phyloP scores from a whole-genome alignment of 2,113 vertebrate genomes.

The Phaethornis superciliosus region DNA sequence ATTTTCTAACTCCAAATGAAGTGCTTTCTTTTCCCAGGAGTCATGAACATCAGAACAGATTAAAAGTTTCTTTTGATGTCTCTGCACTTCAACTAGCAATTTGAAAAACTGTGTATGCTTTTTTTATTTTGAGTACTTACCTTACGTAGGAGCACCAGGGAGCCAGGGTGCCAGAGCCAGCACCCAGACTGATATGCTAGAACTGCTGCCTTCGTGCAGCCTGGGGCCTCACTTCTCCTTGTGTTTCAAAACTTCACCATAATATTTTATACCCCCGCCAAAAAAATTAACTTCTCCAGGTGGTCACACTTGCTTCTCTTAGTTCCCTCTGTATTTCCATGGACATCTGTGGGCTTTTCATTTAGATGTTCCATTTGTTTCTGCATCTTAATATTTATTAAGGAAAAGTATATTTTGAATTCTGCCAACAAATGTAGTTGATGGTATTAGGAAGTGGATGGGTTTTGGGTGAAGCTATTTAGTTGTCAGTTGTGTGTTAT shows the following conservation, averaged over 20 bases:
- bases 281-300: not conserved
- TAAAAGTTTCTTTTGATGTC: conserved; percentile 20
- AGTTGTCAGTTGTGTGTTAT: not conserved
- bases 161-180: not conserved
- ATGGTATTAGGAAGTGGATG: not conserved
- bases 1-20: conserved; percentile 6
- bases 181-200: not conserved
- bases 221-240: not conserved
- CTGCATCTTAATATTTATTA: not conserved
- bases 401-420: not conserved
- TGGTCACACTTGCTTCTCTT: not conserved
- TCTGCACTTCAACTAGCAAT: not conserved
- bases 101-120: not conserved
- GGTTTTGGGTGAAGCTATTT: not conserved
- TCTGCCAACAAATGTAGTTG: not conserved
- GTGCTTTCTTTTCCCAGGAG: conserved; percentile 17
- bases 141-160: not conserved
- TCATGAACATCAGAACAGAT: not conserved
- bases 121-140: not conserved
- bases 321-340: not conserved
- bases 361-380: not conserved
- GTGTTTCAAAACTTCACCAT: not conserved
- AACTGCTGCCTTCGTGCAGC: not conserved
- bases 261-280: not conserved
- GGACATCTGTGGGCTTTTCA: not conserved